Evolutionary conservation across 2,113 vertebrate genomes (phyloP).

Genomic region (Sturnira hondurensis): DNA sequence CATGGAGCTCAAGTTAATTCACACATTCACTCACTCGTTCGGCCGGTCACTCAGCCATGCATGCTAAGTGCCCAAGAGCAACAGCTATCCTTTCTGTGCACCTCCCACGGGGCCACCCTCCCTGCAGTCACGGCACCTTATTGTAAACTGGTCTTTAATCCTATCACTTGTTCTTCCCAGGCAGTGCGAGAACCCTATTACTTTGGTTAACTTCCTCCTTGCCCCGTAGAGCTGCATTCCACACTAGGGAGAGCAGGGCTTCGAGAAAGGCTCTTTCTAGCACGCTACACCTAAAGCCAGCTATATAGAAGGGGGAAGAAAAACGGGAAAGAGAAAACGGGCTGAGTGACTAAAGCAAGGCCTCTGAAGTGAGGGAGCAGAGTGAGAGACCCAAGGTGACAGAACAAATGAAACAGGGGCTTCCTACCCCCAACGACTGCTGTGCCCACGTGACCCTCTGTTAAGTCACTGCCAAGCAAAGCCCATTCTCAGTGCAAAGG

Average conservation of each 20-base stretch:
- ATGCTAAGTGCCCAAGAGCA: background rate
- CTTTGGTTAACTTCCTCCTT: background rate
- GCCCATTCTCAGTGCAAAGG: background rate
- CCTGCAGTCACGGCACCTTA: accelerated
- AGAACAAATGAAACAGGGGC: background rate
- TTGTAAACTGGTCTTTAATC: background rate
- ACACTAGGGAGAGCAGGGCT: background rate
- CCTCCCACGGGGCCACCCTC: background rate
- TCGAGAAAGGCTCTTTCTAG: background rate
- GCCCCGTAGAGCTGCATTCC: background rate
- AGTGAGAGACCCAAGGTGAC: background rate
- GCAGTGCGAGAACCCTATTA: too few relatives aligned
- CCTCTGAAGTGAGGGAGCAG: background rate
- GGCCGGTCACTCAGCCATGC: background rate
- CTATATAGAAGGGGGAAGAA: background rate
- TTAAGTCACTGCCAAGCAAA: background rate
- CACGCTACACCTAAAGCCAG: background rate
- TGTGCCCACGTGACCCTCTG: background rate
- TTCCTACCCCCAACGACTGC: background rate
- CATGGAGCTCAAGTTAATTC: background rate
- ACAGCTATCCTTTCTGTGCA: background rate
- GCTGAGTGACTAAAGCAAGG: background rate
- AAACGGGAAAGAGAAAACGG: background rate
- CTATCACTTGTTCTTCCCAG: background rate
- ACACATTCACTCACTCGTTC: background rate